Conservation (phyloP, 2,888 invertebrate species). For the Xanthorhoe spadicearia region DNA sequence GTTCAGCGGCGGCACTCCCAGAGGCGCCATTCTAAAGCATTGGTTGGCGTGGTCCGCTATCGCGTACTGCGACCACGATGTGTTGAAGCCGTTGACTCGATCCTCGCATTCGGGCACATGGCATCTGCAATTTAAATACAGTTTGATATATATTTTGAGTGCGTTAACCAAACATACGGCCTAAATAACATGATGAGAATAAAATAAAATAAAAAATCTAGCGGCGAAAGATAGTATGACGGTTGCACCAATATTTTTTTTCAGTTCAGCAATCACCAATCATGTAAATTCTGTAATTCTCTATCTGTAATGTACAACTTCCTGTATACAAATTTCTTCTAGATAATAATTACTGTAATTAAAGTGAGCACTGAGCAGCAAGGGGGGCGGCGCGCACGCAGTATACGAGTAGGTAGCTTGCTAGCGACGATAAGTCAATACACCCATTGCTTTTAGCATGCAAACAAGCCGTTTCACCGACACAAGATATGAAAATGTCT, state of each 20-base stretch:
- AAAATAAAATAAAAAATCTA: not conserved
- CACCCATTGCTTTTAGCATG: constrained; percentile 26
- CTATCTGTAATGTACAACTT: constrained; percentile 12
- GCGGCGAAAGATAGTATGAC: not conserved
- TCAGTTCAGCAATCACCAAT: too few relatives aligned
- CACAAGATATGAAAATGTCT: constrained; percentile 12
- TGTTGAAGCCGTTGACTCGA: constrained; percentile 56
- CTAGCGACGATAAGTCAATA: constrained; percentile 13
- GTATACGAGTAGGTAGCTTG: not conserved
- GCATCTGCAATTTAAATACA: constrained; percentile 58
- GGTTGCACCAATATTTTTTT: too few relatives aligned
- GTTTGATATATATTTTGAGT: not conserved
- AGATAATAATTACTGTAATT: not conserved
- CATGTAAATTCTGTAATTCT: not conserved
- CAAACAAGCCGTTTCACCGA: constrained; percentile 19
- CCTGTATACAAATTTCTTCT: not conserved
- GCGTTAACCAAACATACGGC: not conserved
- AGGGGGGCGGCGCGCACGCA: constrained; percentile 9
- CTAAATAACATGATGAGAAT: too few relatives aligned
- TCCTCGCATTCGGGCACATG: constrained; percentile 70
- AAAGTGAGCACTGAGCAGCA: not conserved
- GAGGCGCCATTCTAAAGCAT: constrained; percentile 66
- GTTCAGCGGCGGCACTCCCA: constrained; percentile 29
- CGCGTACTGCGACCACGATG: constrained; percentile 79
- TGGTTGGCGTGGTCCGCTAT: constrained; percentile 64